Evolutionary conservation across 2,113 vertebrate species (phyloP).

Genomic region (Cyanoramphus novaezelandiae): DNA sequence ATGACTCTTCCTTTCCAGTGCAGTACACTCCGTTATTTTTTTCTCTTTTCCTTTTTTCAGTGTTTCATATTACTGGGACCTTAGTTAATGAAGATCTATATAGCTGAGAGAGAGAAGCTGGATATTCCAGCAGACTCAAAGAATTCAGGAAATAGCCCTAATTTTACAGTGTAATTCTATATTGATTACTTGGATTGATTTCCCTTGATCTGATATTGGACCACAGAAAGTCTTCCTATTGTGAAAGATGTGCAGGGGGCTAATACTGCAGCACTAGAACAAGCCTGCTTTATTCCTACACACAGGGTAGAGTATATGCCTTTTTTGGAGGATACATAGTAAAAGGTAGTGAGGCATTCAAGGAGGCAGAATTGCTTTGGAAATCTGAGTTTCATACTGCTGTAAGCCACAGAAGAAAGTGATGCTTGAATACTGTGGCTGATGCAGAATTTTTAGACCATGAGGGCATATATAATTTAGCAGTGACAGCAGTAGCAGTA

Average conservation of each 20-base stretch:
- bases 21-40: background rate
- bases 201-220: background rate
- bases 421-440: background rate
- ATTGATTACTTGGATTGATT: background rate
- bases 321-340: background rate
- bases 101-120: background rate
- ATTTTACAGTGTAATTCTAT: background rate
- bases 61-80: background rate
- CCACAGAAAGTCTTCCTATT: background rate
- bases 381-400: background rate
- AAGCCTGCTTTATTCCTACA: background rate
- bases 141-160: background rate
- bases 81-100: background rate
- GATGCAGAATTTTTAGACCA: slow-evolving; percentile 29
- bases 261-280: background rate
- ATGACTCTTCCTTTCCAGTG: background rate
- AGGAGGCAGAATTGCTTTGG: background rate
- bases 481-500: background rate
- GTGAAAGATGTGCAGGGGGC: background rate
- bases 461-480: slow-evolving; percentile 48
- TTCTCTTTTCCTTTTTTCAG: background rate
- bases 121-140: background rate
- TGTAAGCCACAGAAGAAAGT: background rate
- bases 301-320: background rate
- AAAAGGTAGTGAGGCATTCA: background rate